Base-by-base conservation (phyloP, 2,113 vertebrate species). In the Fulica atra region DNA sequence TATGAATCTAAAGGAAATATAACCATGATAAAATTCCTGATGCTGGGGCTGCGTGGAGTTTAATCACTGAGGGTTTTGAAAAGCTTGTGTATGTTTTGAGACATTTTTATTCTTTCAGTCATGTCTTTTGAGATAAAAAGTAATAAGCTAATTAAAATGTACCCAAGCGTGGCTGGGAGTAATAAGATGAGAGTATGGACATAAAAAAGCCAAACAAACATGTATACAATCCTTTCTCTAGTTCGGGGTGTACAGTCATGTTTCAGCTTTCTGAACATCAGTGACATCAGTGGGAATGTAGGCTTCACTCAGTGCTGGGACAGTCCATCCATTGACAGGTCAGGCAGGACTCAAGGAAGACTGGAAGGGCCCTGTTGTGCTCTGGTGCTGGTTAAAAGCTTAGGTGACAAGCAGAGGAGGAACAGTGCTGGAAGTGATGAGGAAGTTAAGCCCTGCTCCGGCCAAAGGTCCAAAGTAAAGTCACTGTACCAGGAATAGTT, bases 111-210 rank as follows among this genome's bases (percentile, higher is more conserved):
- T 96, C 93, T 78, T 93, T 78, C 57, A 83, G 77, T 84, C 93
- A 54, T 78, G 86, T 87, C 50, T 92, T 95, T 80, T 89, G 59
- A 91, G 89, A 96, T 95, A 96, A 95, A 96, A 96, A 89, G 89
- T 91, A 97, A 95, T 95, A 95, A 96, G 82, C 86, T 96, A 97
- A 97, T 96, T 96, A 97, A 96, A 96, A 96, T 60, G 93, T 95
- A 95, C 86, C 96, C 91, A 92, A 95, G 97, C 77, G 2, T 96
- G 88, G 85, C 95, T 91, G 35, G 73, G 91, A 89, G 94, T 81
- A 93, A 78, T 92, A 90, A 92, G 85, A 84, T 46, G 88, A 92
- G 89, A 86, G 77, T 44, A 50, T 23, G 70, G 86, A 69, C 89
- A 40, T 88, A 85, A 85, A 93, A 86, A 3, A 1, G 9, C 72